Percentiles rank a stretch among this genome's conserved stretches.
phyloP scores from a whole-genome alignment of 2,113 vertebrate species.

The Onychostoma macrolepis region DNA sequence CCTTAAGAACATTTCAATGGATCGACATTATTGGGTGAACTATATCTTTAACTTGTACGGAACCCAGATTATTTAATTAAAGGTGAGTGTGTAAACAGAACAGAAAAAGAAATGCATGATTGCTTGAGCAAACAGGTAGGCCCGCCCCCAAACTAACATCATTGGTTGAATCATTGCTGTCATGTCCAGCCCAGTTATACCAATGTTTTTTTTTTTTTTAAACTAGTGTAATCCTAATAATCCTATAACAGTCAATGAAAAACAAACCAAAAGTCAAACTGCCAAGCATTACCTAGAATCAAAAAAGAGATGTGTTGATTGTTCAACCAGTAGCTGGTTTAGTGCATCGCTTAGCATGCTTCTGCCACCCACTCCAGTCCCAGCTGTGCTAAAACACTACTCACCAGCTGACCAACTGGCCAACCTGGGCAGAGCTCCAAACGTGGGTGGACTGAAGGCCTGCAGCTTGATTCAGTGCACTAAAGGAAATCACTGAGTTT shows the following conservation, averaged over 20 bases:
- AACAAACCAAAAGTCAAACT: neutral
- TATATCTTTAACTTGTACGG: no score
- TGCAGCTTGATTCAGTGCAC: neutral
- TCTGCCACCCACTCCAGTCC: constrained; percentile 41
- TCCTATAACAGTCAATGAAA: neutral
- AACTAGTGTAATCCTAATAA: no score
- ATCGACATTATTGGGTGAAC: no score
- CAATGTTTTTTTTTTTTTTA: no score
- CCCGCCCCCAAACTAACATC: neutral
- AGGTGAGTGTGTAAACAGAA: no score
- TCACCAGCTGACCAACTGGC: constrained; percentile 39
- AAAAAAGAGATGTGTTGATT: neutral
- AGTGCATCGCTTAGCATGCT: neutral
- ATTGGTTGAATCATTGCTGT: neutral
- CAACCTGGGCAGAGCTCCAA: constrained; percentile 43
- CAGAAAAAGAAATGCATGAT: neutral
- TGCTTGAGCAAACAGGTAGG: neutral
- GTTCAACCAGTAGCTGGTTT: neutral
- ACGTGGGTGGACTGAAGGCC: constrained; percentile 34
- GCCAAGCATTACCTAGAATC: neutral
- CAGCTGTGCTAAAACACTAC: constrained; percentile 61
- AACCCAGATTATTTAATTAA: no score
- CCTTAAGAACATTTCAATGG: no score
- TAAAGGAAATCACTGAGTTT: constrained; percentile 25
- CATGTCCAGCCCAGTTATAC: neutral